Percentiles rank a stretch among this genome's conserved stretches.
These are phyloP conservation scores for Drosophila equinoxialis DNA, from an alignment of 1,140 invertebrate genomes.

Conservation along the genomic window DNA sequence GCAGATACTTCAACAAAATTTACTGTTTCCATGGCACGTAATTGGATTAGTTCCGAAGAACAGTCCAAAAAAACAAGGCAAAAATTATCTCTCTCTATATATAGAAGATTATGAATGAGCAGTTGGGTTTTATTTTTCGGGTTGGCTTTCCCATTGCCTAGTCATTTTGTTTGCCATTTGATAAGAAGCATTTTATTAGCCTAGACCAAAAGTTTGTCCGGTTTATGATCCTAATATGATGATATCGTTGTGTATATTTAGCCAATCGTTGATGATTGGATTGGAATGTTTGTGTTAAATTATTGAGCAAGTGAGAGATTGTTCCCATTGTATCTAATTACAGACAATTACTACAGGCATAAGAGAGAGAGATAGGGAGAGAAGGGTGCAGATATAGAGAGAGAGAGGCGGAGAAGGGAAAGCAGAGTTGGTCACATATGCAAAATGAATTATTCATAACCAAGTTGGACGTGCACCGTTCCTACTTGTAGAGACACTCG, in stretches of 20 bases:
- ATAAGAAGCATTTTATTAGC: not conserved
- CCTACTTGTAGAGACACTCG: not conserved
- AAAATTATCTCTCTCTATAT: too few species aligned
- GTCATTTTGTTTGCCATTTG: constrained; percentile 8
- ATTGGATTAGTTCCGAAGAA: too few species aligned
- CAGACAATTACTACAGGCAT: constrained; percentile 50
- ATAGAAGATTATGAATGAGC: too few species aligned
- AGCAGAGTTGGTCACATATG: constrained; percentile 33
- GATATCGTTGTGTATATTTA: constrained; percentile 1
- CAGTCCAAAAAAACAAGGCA: too few species aligned
- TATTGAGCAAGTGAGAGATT: constrained; percentile 3
- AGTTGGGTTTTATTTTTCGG: not conserved
- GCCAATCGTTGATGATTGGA: constrained; percentile 13
- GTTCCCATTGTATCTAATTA: constrained; percentile 59
- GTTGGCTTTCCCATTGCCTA: constrained; percentile 2
- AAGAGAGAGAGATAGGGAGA: too few species aligned
- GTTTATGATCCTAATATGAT: constrained; percentile 5
- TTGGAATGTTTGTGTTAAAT: constrained; percentile 6
- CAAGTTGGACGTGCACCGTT: constrained; percentile 7
- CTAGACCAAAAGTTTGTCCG: not conserved
- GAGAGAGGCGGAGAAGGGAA: too few species aligned
- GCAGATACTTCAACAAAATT: too few species aligned
- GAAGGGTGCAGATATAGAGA: too few species aligned
- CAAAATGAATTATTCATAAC: constrained; percentile 72
- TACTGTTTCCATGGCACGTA: too few species aligned